Evolutionary conservation across 2,797 vertebrate species (phyloP), one percentile per base, ranked within the genome.

Genomic region (Arremon aurantiirostris): DNA sequence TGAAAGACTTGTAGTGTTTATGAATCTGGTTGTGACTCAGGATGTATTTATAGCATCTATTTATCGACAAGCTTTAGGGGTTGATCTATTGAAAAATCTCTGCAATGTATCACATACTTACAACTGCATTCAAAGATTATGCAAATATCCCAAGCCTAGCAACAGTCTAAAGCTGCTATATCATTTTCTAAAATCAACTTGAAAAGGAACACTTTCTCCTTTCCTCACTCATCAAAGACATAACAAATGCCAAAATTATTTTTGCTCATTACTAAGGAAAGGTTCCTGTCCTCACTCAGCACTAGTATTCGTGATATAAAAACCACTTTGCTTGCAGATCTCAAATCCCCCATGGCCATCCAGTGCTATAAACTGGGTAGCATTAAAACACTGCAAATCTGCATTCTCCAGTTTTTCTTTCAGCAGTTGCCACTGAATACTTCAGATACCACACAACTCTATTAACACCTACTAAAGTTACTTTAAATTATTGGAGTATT

Each of bases 61-160:
- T 95, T 96, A 95, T 93, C 69, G 92, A 95, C 83, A 95, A 88
- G 56, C 79, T 91, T 89, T 84, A 94, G 56, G 49, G 60, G 66
- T 22, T 89, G 83, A 93, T 86, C 73, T 95, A 83, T 81, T 72
- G 91, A 83, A 93, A 91, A 47, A 75, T 87, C 65, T 66, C 90
- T 82, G 82, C 80, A 90, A 83, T 14, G 8, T 89, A 90, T 79
- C 81, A 44, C 68, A 77, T 13, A 78, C 57, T 91, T 86, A 72
- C 41, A 85, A 85, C 35, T 92, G 78, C 81, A 68, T 71, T 82
- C 78, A 77, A 89, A 71, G 57, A 84, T 80, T 96, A 94, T 78
- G 83, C 68, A 95, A 89, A 95, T 86, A 82, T 16, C 19, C 30
- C 81, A 85, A 91, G 41, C 75, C 68, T 94, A 93, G 86, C 93